Evolutionary conservation across 2,888 invertebrate genomes (phyloP), one percentile per base, ranked within the genome.

Genomic region (Drosophila parthenogenetica): DNA sequence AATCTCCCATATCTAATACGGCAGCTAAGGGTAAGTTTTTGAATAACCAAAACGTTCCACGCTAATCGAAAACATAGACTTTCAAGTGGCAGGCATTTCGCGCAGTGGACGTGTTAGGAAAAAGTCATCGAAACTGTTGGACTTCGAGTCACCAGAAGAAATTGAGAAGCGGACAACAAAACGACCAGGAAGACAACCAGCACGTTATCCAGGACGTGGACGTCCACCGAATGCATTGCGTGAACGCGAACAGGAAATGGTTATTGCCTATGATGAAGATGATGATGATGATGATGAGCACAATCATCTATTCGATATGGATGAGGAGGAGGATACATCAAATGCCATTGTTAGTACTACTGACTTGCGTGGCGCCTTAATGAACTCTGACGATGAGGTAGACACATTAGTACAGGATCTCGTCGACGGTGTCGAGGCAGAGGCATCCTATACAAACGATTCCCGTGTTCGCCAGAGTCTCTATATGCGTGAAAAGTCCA

Each of bases 111-210:
- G 98, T 63, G 97, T 98, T 0, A 93, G 98, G 60, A 98, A 98
- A 93, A 98, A 98, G 92, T 98, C 98, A 16, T 98, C 98, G 0
- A 98, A 98, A 91, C 93, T 99, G 45, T 95, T 97, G 93, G 98
- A 98, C 92, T 98, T 98, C 93, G 97, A 97, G 91, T 97, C 97
- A 0, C 96, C 96, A 0, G 98, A 98, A 90, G 98, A 97, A 89
- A 95, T 96, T 54, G 97, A 93, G 46, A 89, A 91, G 40, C 90
- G 90, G 11, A 13, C 35, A 48, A 60, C 62, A 1, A 73, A 64
- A 5, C 60, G 78, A 2, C 71, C 71, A 2, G 70, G 76, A 3
- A 53, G 82, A 13, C 84, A 76, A 59, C 65, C 77, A 1, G 48
- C 74, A 3, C 75, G 75, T n/a, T 71, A 72, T 54, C 66, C 79